These are phyloP conservation scores for Drosophila albomicans DNA, from an alignment of 1,140 invertebrate species.

Conservation along the genomic window DNA sequence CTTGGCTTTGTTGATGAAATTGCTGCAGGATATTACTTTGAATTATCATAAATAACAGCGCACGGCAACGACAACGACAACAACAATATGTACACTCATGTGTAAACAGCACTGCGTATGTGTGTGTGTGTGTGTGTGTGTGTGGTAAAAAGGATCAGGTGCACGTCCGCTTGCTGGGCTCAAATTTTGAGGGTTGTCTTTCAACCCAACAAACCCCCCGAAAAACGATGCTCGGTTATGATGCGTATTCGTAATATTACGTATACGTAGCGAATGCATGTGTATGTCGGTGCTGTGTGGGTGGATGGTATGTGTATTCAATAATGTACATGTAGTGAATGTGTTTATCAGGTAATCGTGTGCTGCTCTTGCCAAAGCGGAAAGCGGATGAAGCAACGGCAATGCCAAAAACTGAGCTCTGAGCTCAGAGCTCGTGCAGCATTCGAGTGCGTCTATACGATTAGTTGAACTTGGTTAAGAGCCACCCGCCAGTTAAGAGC, in stretches of 20 bases:
- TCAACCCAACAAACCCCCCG: background rate
- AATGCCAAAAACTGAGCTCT: slow-evolving; percentile 15
- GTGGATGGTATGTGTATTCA: slow-evolving; percentile 42
- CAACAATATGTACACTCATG: slow-evolving; percentile 14
- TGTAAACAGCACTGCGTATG: slow-evolving; percentile 12
- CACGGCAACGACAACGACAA: slow-evolving; percentile 43
- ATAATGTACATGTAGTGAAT: slow-evolving; percentile 51
- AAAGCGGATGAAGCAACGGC: slow-evolving; percentile 25
- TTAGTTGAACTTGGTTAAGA: slow-evolving; percentile 16
- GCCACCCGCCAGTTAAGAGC: background rate
- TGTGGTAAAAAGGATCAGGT: slow-evolving; percentile 65
- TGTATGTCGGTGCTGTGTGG: slow-evolving; percentile 12
- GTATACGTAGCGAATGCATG: background rate
- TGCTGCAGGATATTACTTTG: slow-evolving; percentile 81
- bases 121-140: slow-evolving; percentile 31
- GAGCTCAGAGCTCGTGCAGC: slow-evolving; percentile 7
- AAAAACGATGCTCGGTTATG: slow-evolving; percentile 20
- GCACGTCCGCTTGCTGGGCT: slow-evolving; percentile 31
- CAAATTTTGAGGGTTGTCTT: slow-evolving; percentile 29
- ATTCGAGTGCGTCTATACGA: slow-evolving; percentile 1
- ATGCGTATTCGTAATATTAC: slow-evolving; percentile 19
- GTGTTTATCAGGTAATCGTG: slow-evolving; percentile 63
- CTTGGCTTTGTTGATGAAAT: slow-evolving; percentile 74
- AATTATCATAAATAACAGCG: slow-evolving; percentile 81
- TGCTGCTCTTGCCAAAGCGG: slow-evolving; percentile 13